Evolutionary conservation across 37 sponge, comb jelly and placozoan genomes (phyloP), one percentile per base, ranked within the genome.

Genomic region (Lycopodina hypogea): DNA sequence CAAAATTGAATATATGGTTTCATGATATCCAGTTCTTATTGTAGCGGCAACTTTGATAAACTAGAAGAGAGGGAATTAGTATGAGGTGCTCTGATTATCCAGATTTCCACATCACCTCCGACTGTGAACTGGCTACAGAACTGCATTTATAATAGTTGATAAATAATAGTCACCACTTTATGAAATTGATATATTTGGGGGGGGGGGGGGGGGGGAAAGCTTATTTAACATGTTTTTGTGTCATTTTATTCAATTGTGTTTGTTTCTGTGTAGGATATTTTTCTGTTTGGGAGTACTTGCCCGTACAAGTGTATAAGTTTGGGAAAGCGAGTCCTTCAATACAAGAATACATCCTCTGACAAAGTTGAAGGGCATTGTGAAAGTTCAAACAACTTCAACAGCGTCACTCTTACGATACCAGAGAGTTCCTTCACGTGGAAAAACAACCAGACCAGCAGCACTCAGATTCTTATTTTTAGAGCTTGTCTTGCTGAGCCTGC

Each of bases 391-490:
- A 70, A 30, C 22, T 36, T n/a, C 8, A n/a, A 30, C 59, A 67
- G 23, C 56, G 2, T 42, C 55, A 50, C 69, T 4, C 34, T 86
- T 26, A 58, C 59, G 0, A 74, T 86, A 34, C 87, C 87, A 0
- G 87, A 74, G 64, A 86, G 87, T 50, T 36, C 19, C 11, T 52
- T 86, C 1, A 52, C 74, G 18, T 86, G 87, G 87, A 79, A 68
- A 42, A 79, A 42, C 0, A 63, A 36, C 24, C 35, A 37, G 19
- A 17, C 51, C 9, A 32, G 23, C 2, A 75, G 87, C 26, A 79
- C 76, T 17, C 87, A 79, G 33, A 74, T 86, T 69, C 69, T 86
- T 15, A 81, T 78, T 30, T 86, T 86, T 29, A 40, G 76, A 21
- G 81, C 73, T 0, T 33, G 24, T 26, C n/a, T 23, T 2, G 72